Conservation (phyloP, 64 coral and sea anemone genomes). For the Acropora tenuis region DNA sequence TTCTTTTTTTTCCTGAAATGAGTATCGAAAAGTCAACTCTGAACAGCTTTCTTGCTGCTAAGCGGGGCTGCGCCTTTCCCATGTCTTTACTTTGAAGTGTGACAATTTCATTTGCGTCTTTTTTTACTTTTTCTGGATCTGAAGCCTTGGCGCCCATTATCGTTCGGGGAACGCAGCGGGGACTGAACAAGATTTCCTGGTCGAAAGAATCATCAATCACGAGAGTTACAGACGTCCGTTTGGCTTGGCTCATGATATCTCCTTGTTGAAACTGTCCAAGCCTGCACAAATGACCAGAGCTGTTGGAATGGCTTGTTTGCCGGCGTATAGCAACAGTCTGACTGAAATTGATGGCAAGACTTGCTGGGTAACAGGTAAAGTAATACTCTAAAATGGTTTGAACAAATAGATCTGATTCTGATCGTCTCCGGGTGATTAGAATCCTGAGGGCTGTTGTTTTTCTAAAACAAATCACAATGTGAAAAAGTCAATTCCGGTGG, state of each 20-base stretch:
- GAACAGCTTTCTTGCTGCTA: no score
- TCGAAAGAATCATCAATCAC: conserved; percentile 40
- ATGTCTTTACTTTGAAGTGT: not conserved
- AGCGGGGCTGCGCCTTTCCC: not conserved
- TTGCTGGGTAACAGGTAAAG: conserved; percentile 68
- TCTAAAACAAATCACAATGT: no score
- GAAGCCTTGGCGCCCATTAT: conserved; percentile 60
- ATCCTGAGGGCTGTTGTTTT: no score
- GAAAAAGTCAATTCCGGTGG: no score
- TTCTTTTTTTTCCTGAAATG: no score
- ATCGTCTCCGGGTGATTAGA: no score
- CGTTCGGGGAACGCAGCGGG: not conserved
- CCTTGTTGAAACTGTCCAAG: conserved; percentile 47
- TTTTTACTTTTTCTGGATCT: not conserved
- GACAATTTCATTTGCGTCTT: not conserved
- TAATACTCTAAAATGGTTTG: not conserved
- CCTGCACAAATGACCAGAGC: conserved; percentile 21
- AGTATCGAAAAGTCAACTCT: no score
- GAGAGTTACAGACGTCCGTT: conserved; percentile 34
- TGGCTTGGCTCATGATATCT: conserved; percentile 55
- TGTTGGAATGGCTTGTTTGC: conserved; percentile 52
- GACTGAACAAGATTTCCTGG: conserved; percentile 41
- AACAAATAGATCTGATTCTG: no score
- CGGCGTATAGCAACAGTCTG: not conserved
- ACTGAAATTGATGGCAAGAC: conserved; percentile 28